Base-by-base conservation (phyloP, 2,113 vertebrate species). In the Ploceus nigricollis region DNA sequence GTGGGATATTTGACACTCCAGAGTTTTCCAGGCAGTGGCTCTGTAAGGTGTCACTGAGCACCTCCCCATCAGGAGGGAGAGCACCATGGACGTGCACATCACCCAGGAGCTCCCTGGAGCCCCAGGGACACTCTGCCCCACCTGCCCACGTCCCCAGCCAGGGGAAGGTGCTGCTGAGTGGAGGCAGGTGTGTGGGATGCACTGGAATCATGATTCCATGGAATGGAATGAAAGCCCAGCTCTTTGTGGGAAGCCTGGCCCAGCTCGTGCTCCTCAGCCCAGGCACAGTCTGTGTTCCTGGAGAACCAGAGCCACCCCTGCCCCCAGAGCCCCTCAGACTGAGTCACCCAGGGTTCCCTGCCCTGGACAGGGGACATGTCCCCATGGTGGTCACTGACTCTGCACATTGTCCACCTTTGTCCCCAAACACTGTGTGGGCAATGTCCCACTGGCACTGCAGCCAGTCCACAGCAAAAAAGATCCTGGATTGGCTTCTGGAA, bases 21-120 rank as follows among this genome's bases (percentile, higher is more conserved):
- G 4, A 31, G 16, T 54, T 37, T 37, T 28, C 45, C 68, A 27
- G 80, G 68, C 63, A 69, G 15, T 25, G 39, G 12, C 11, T 19
- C 76, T 21, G 51, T 31, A 11, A 25, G 0, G 1, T 78, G 68
- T 23, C 83, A 50, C 1, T 47, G 56, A 63, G n/a, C 51, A 6
- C 33, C 40, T 68, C 61, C 65, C 35, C 42, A 8, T 3, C 33
- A 9, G 3, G 17, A 85, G 19, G 2, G 30, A 47, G 53, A 42
- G 57, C 33, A 35, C 20, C 39, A 1, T 0, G 8, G 10, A 2
- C 0, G 9, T 50, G 88, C n/a, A 1, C 1, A 2, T 20, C 44
- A 3, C 28, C 50, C 35, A 17, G 57, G 37, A 10, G 39, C 30
- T 13, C 25, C 28, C 63, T 3, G 23, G 1, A 2, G 2, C 35